Base-by-base conservation (phyloP, 1,140 invertebrate species). In the Aradophagus sp. region DNA sequence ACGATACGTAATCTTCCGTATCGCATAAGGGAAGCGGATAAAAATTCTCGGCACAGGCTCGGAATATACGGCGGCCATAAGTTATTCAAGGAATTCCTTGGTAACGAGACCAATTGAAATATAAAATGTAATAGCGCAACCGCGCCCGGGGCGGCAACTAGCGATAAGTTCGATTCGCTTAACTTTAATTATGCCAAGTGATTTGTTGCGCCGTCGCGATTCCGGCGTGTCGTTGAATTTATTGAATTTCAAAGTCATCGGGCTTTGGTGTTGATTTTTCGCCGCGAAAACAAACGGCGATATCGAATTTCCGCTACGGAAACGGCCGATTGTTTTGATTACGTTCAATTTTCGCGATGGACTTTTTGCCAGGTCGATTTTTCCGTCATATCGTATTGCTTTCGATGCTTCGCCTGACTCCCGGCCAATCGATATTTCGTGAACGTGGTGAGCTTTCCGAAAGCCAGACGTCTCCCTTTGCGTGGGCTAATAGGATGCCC, bases 61-160 rank as follows among this genome's bases (percentile, higher is more conserved):
- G 44, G 58, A 50, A 56, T 66, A 66, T 35, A 50, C 29, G 31
- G 6, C 17, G 17, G 13, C n/a, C 45, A 67, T 67, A 67, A 58
- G 63, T 67, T 67, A 67, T 59, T 67, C 53, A 35, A 59, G 55
- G 55, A 59, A 68, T 59, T 68, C 47, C 41, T 45, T 14, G 39
- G 65, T 58, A 68, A 52, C 45, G 45, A 59, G 53, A 59, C 45
- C 63, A 59, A 67, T 52, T 66, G 53, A 67, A 68, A 68, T 68
- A 68, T 68, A 68, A 59, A 67, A 67, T 67, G 63, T 59, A 58
- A 58, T 66, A 52, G 17, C 27, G 63, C 53, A 53, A 52, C 20
- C 42, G 14, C 23, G 52, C 44, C 17, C 53, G 63, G 20, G 52
- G 62, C 63, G 26, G 23, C 47, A 58, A 38, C 52, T 53, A 39